These are phyloP conservation scores for Anarrhichthys ocellatus DNA, from an alignment of 2,113 vertebrate genomes.

Conservation along the genomic window DNA sequence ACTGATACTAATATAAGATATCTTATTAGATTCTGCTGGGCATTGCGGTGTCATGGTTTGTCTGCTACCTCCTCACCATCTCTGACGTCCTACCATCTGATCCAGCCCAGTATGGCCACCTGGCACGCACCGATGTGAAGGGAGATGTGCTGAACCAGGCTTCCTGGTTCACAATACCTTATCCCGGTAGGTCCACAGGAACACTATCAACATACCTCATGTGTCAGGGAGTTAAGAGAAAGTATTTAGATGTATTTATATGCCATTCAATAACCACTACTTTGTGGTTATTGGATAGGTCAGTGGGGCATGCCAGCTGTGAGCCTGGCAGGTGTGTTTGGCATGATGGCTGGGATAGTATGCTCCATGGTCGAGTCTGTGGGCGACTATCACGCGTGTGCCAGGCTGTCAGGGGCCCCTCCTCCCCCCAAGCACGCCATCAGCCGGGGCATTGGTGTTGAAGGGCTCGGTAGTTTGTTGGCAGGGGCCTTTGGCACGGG, in stretches of 20 bases:
- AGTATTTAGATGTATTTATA: not conserved
- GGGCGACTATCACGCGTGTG: conserved; percentile 93
- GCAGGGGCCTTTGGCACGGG: conserved; percentile 93
- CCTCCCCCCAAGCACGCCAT: conserved; percentile 90
- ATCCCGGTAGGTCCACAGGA: conserved; percentile 74
- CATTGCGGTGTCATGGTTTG: conserved; percentile 90
- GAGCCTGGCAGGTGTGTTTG: conserved; percentile 91
- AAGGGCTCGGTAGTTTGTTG: conserved; percentile 91
- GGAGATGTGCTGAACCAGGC: conserved; percentile 84
- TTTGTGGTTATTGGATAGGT: conserved; percentile 78
- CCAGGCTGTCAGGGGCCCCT: conserved; percentile 89
- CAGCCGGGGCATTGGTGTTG: conserved; percentile 91
- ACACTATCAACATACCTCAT: not conserved
- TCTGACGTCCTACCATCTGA: conserved; percentile 85
- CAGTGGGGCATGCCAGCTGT: conserved; percentile 94
- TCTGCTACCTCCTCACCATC: conserved; percentile 90
- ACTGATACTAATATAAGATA: conserved; percentile 34
- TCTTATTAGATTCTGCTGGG: conserved; percentile 90
- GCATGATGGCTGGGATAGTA: conserved; percentile 91
- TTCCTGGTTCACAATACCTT: conserved; percentile 93
- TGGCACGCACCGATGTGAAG: conserved; percentile 90
- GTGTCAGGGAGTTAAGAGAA: not conserved
- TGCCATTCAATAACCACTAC: not conserved
- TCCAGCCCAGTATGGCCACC: conserved; percentile 84
- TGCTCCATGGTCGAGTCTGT: conserved; percentile 95